Conservation (phyloP, 92 coral and sea anemone species). For the Phenganax subtilis region DNA sequence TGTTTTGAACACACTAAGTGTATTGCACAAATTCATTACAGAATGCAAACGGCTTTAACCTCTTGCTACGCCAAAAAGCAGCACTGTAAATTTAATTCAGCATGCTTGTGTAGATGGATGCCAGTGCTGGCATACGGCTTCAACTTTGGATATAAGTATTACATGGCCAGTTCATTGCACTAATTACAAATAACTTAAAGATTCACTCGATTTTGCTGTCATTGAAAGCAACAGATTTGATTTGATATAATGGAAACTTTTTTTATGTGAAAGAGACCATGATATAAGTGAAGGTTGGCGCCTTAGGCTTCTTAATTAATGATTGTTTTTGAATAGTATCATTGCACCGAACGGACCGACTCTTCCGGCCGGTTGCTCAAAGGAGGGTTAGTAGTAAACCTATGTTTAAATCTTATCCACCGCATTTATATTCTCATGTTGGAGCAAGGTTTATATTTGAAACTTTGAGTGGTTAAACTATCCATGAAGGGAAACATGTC, state of each 20-base stretch:
- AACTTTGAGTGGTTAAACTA: no score
- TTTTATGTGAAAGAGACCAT: not conserved
- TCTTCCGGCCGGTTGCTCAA: no score
- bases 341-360: no score
- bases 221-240: conserved; percentile 52
- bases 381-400: no score
- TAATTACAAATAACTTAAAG: conserved; percentile 34
- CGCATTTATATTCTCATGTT: no score
- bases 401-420: no score
- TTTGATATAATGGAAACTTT: conserved; percentile 6
- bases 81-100: conserved; percentile 38
- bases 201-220: conserved; percentile 39
- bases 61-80: conserved; percentile 42
- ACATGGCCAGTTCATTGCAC: conserved; percentile 46
- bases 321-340: no score
- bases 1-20: conserved; percentile 17
- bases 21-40: conserved; percentile 41
- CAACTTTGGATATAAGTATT: conserved; percentile 50
- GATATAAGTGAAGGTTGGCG: no score
- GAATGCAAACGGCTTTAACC: conserved; percentile 43
- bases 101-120: conserved; percentile 50
- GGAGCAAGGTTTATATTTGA: no score
- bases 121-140: conserved; percentile 50
- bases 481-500: no score
- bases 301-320: no score